Evolutionary conservation across 2,113 vertebrate species (phyloP).

Genomic region (Brienomyrus longianalis): DNA sequence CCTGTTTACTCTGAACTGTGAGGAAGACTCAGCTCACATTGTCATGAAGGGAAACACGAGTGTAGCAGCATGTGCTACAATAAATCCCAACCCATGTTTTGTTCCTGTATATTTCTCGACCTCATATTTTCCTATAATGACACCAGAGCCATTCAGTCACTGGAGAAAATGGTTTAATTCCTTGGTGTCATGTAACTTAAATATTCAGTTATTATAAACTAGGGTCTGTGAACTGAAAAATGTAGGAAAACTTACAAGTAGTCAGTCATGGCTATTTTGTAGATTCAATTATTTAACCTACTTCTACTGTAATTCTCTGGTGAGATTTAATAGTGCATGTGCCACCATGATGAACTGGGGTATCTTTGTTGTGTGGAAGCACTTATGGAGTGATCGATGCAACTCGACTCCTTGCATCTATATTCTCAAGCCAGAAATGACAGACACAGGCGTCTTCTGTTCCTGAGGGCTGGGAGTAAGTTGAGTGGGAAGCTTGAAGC

Average conservation of each 20-base stretch:
- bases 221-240: background rate
- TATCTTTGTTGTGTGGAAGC: background rate
- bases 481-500: background rate
- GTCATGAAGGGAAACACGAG: background rate
- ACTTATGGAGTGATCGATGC: background rate
- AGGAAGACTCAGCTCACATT: background rate
- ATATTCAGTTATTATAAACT: background rate
- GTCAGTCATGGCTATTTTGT: background rate
- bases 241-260: background rate
- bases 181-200: background rate
- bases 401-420: background rate
- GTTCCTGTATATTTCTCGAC: background rate
- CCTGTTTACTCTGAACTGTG: background rate
- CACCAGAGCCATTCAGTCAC: background rate
- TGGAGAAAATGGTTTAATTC: background rate
- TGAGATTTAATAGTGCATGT: background rate
- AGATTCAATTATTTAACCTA: background rate
- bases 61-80: background rate
- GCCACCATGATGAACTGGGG: background rate
- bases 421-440: background rate
- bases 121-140: background rate
- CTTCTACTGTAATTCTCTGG: background rate
- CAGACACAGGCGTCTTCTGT: background rate
- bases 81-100: background rate
- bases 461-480: background rate